These are phyloP conservation scores for Schizothorax lantsangensis DNA, from an alignment of 2,797 vertebrate genomes.

Conservation along the genomic window DNA sequence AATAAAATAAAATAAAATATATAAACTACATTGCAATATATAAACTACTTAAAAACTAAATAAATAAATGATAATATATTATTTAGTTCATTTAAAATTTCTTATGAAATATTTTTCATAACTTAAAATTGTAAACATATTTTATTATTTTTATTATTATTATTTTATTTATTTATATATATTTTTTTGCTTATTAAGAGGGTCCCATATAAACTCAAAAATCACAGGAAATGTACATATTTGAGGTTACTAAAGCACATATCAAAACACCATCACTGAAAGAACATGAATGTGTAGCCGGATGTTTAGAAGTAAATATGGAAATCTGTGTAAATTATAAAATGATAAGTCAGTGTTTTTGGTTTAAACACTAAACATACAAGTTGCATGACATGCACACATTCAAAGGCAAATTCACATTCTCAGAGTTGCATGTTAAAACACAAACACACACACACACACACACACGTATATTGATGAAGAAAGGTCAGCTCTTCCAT, in stretches of 20 bases:
- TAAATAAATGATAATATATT: too few relatives aligned
- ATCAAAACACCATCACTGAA: neutral
- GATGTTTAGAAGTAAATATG: slow-evolving; percentile 1
- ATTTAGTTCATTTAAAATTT: too few relatives aligned
- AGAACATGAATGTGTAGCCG: neutral
- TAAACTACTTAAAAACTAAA: too few relatives aligned
- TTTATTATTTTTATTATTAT: too few relatives aligned
- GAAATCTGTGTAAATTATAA: neutral
- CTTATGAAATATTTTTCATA: too few relatives aligned
- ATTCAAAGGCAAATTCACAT: neutral
- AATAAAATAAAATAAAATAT: too few relatives aligned
- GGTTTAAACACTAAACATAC: neutral
- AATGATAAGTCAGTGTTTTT: slow-evolving; percentile 15
- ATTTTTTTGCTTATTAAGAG: too few relatives aligned
- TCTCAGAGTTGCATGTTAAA: slow-evolving; percentile 23
- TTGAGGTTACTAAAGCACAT: neutral
- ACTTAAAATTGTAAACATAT: too few relatives aligned
- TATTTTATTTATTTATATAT: too few relatives aligned
- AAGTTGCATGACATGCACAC: neutral
- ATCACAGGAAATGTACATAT: neutral
- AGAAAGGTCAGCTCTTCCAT: slow-evolving; percentile 66
- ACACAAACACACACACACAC: slow-evolving; percentile 34
- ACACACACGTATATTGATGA: neutral
- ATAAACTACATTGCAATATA: too few relatives aligned
- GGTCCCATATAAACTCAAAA: neutral